Evolutionary conservation across 1,140 invertebrate species (phyloP), one percentile per base, ranked within the genome.

Genomic region (Oppia nitens): DNA sequence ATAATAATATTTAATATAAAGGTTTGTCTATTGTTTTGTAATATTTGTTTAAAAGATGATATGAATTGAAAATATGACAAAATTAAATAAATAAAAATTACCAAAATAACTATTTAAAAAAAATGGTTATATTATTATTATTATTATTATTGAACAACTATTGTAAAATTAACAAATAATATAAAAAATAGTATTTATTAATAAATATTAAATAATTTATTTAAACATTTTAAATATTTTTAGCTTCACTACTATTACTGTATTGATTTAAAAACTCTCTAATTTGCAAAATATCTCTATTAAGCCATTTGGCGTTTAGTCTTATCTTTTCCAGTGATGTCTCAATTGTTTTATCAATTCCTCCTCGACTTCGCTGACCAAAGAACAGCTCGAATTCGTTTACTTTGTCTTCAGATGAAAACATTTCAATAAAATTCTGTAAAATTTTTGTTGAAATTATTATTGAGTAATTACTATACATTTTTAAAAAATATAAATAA

Each of bases 351-450:
- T 88, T 77, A 66, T 93, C 87, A 25, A 83, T 82, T 45, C 86
- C 85, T 11, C 84, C 80, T 45, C 82, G 83, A 27, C 79, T 78
- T 68, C 87, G 79, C 4, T 74, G 73, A 32, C 77, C 64, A 74
- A 94, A 94, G 73, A 92, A 96, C 52, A 79, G 74, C 68, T 90
- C 83, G 4, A 94, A 79, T 68, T 93, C 87, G 45, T 73, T 64
- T 1, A 87, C 87, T 63, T 74, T 76, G 49, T 84, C 81, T 69
- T 89, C 83, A 21, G 79, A 82, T 1, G 83, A 83, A 74, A 92
- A 94, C 70, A 89, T 85, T 71, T 93, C 87, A 3, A 84, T 85
- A 6, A 84, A 78, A 65, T 79, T 80, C 74, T 93, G 21, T 11
- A 56, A 47, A 47, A 47, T n/a, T 2, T 47, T 24, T 26, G 24